Conservation (phyloP, 2,113 vertebrate genomes). For the Peucedramus taeniatus region DNA sequence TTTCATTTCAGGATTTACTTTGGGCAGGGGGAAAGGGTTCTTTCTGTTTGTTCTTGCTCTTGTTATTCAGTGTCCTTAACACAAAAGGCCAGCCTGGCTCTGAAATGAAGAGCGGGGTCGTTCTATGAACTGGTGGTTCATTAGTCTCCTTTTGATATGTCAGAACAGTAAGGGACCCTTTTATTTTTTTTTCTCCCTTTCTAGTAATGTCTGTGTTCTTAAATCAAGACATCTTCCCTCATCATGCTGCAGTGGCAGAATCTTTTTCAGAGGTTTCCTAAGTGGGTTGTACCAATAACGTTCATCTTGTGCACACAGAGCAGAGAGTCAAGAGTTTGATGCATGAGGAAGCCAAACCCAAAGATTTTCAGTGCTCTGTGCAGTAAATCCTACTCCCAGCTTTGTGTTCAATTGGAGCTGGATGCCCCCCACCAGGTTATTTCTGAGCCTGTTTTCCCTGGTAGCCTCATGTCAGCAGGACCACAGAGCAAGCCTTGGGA, state of each 20-base stretch:
- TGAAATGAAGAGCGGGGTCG: conserved; percentile 56
- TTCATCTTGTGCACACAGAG: conserved; percentile 5
- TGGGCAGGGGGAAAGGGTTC: conserved; percentile 62
- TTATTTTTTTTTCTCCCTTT: conserved; percentile 53
- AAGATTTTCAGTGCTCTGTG: neutral
- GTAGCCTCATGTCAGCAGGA: neutral
- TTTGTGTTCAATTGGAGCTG: neutral
- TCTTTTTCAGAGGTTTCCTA: conserved; percentile 41
- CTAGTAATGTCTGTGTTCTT: conserved; percentile 68
- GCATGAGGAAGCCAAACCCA: neutral
- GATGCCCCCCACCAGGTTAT: neutral
- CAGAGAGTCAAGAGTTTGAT: conserved; percentile 11
- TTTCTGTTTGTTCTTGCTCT: conserved; percentile 71
- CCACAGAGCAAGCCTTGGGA: neutral
- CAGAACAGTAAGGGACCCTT: conserved; percentile 64
- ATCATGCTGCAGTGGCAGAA: neutral
- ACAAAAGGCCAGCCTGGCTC: conserved; percentile 69
- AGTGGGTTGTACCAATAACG: conserved; percentile 34
- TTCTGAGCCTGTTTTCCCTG: neutral
- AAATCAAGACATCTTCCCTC: conserved; percentile 59
- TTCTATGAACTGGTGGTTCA: conserved; percentile 39
- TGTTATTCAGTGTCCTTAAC: conserved; percentile 53
- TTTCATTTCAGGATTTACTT: conserved; percentile 73
- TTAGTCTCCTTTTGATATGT: conserved; percentile 71
- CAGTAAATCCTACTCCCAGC: neutral